Base-by-base conservation (phyloP, 2,888 invertebrate genomes). In the Nasonia oneida region DNA sequence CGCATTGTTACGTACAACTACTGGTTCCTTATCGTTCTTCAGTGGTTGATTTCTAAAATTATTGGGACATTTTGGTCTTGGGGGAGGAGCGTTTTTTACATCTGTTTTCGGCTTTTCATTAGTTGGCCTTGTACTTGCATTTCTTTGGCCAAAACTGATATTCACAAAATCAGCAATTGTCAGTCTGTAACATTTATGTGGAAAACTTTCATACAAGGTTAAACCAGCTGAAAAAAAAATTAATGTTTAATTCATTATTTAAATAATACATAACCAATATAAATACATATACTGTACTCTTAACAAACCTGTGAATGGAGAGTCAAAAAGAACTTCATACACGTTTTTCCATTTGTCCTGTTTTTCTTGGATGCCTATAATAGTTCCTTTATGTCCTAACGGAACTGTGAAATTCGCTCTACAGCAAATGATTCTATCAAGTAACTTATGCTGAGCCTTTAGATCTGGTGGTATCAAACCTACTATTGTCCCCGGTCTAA, bases 401-500 rank as follows among this genome's bases (percentile, higher is more conserved):
- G 98, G 98, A 33, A 98, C 97, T 2, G 96, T 95, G 91, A 96
- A 96, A 79, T 96, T 95, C 57, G 95, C 95, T 64, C 96, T 95
- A 0, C 97, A 96, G 91, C 97, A 96, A 12, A 98, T 96, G 76
- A 99, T 96, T 80, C 99, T 95, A 94, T 99, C 99, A 90, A 97
- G 96, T 87, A 99, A 92, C 87, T 94, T 91, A 93, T 95, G 97
- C 80, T 94, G 94, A 0, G 96, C 95, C 14, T 94, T 94, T 0
- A 95, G 94, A 93, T 98, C 98, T 0, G 98, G 97, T 12, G 95
- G 93, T 47, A 95, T 90, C 82, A 93, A 93, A 14, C 95, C 95
- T 67, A 95, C 91, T 89, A 95, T 95, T 81, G 94, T 91, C 81
- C 93, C 95, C 89, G 94, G 95, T 91, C 95, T 96, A 91, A 95